Base-by-base conservation (phyloP, 1,140 invertebrate species). In the Caenorhabditis inopinata region DNA sequence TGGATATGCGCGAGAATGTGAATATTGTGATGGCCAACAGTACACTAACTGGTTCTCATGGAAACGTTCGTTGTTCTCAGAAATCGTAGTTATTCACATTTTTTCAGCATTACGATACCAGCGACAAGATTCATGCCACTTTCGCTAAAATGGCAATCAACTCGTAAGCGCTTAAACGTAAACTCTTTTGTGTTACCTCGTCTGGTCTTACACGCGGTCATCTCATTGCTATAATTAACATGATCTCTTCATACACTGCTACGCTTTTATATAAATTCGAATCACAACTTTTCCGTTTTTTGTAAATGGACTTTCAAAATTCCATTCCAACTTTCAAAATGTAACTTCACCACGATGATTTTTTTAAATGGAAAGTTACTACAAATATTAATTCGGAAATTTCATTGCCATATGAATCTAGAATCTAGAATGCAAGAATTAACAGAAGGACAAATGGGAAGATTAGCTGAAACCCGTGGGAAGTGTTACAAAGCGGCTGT, bases 1-100 rank as follows among this genome's bases (percentile, higher is more conserved):
- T 87, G 2, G 58, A 68, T 21, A 38, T 68, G 58, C 58, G 58
- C 9, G 49, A 85, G 4, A 85, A 79, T 42, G 84, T 81, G 32
- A 80, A 85, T 2, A 29, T 75, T 11, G 82, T 85, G 11, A 75
- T 78, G 18, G 79, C 82, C 11, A 83, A 80, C 45, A 82, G 85
- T 45, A 80, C 85, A 11, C 84, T 85, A 11, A 85, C 82, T 47
- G 49, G 51, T 14, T 11, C 4, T 38, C 29, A 68, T 29, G n/a
- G 32, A 68, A 21, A 68, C 0, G 58, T 68, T 21, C 0, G 25
- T 53, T 16, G 23, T 32, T 29, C 21, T 38, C n/a, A 38, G 16
- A 42, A 29, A 21, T n/a, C n/a, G n/a, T n/a, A n/a, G n/a, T 35
- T 21, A 32, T 9, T 11, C 11, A 68, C 9, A 18, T 38, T 21